Evolutionary conservation across 92 coral and sea anemone genomes (phyloP).

Genomic region (Porites rus): DNA sequence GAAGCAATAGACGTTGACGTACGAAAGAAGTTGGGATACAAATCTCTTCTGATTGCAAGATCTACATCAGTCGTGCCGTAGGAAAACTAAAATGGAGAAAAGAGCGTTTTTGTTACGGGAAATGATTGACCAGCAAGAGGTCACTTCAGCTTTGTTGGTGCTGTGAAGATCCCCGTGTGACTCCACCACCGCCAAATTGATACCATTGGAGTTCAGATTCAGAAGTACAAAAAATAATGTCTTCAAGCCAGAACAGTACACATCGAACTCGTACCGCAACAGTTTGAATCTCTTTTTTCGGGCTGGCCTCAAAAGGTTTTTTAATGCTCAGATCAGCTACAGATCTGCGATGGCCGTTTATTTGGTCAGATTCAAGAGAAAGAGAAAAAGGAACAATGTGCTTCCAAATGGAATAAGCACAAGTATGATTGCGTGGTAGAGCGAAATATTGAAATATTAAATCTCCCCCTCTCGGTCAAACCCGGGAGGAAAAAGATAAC

Average conservation of each 20-base stretch:
- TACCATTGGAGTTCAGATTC: too few relatives aligned
- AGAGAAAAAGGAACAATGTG: neutral
- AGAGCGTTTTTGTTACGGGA: neutral
- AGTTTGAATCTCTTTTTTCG: too few relatives aligned
- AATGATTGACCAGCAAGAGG: neutral
- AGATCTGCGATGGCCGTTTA: too few relatives aligned
- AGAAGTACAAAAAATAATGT: too few relatives aligned
- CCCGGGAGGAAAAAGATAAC: too few relatives aligned
- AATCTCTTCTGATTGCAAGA: conserved; percentile 69
- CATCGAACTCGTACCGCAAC: too few relatives aligned
- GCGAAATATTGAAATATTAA: neutral
- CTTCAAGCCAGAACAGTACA: too few relatives aligned
- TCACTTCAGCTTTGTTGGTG: neutral
- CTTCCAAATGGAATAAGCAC: neutral
- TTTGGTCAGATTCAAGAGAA: neutral
- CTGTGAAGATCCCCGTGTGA: neutral
- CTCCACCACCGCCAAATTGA: too few relatives aligned
- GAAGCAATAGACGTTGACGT: conserved; percentile 68
- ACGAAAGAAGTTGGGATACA: conserved; percentile 92
- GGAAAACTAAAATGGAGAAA: conserved; percentile 76
- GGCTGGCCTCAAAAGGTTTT: too few relatives aligned
- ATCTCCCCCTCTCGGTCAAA: neutral
- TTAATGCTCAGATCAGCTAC: too few relatives aligned
- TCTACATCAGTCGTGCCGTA: conserved; percentile 85
- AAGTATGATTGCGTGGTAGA: neutral